Evolutionary conservation across 2,113 vertebrate genomes (phyloP).

Genomic region (Pelecanoides urinatrix): DNA sequence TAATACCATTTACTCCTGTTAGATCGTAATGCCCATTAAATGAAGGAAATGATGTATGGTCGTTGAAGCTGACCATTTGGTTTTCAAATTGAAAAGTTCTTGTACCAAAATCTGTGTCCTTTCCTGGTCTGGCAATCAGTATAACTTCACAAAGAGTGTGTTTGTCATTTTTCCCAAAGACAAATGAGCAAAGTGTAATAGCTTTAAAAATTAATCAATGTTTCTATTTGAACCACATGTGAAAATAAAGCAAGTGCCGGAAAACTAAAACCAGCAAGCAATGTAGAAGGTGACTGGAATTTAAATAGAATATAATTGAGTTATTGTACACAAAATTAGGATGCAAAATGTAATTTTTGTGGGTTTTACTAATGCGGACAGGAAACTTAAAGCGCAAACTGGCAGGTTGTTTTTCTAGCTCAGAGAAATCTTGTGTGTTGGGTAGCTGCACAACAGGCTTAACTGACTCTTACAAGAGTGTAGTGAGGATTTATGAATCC

Average conservation of each 20-base stretch:
- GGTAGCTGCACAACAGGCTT: background rate
- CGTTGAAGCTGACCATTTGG: background rate
- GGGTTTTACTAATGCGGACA: background rate
- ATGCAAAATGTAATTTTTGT: background rate
- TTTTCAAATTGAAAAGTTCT: background rate
- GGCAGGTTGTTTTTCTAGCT: background rate
- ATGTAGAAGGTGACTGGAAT: background rate
- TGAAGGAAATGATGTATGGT: background rate
- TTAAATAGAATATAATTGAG: background rate
- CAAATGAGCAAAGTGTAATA: background rate
- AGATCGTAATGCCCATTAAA: background rate
- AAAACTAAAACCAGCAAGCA: background rate
- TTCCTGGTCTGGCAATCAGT: background rate
- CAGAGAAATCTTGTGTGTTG: background rate
- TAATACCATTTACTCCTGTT: background rate
- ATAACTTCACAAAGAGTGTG: background rate
- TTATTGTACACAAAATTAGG: background rate
- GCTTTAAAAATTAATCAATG: conserved; percentile 10
- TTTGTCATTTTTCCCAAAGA: background rate
- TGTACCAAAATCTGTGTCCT: background rate
- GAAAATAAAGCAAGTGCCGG: conserved; percentile 5
- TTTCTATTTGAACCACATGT: background rate
- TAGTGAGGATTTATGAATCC: background rate
- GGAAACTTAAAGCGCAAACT: background rate
- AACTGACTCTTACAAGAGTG: background rate